Percentiles rank a stretch among this genome's conserved stretches.
Conservation (phyloP, 1,140 invertebrate genomes). For the Varroa destructor region DNA sequence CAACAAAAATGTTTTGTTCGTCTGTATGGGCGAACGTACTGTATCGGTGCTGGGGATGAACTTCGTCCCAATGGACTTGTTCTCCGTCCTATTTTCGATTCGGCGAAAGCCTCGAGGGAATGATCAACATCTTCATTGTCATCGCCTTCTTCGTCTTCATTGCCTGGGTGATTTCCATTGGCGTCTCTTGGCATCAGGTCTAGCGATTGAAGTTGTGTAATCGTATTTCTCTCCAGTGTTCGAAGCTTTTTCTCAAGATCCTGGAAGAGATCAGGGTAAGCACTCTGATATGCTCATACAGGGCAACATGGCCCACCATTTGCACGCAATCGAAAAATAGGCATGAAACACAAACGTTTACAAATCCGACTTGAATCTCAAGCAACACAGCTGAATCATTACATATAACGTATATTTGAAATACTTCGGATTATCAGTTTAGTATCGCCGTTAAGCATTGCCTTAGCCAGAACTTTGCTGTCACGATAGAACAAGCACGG, state of each 20-base stretch:
- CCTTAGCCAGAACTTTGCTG: no score
- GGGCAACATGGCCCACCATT: no score
- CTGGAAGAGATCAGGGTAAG: not conserved
- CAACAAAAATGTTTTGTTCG: not conserved
- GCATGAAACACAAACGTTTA: no score
- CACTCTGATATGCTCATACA: no score
- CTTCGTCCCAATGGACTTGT: conserved; percentile 20
- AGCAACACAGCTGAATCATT: no score
- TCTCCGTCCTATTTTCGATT: conserved; percentile 14
- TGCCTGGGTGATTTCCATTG: not conserved
- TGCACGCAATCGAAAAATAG: no score
- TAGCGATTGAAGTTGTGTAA: conserved; percentile 17
- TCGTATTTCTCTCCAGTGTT: conserved; percentile 8
- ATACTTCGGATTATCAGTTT: no score
- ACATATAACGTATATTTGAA: no score
- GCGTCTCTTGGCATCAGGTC: conserved; percentile 15
- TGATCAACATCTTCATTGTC: not conserved
- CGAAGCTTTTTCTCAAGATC: conserved; percentile 15
- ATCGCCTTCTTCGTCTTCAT: no score
- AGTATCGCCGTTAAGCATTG: no score
- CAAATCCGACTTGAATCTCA: no score
- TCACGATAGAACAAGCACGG: no score
- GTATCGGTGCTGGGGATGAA: not conserved
- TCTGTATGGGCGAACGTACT: not conserved
- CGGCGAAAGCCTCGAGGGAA: conserved; percentile 11